Base-by-base conservation (phyloP, 2,113 vertebrate genomes). In the Ptychochromis oligacanthus region DNA sequence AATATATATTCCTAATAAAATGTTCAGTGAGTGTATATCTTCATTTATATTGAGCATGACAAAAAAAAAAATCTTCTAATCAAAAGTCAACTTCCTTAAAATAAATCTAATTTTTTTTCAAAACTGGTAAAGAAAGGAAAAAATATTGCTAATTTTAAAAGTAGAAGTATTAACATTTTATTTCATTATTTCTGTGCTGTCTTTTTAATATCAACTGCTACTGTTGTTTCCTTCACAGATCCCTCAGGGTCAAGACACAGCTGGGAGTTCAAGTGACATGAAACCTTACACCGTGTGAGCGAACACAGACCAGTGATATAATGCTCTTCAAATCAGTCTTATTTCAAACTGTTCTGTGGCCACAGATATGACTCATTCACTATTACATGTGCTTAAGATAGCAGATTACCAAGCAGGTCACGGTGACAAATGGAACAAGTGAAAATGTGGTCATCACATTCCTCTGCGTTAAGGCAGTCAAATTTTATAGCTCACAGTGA, bases 371-470 rank as follows among this genome's bases (percentile, higher is more conserved):
- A 90, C 84, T 90, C 55, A 91, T 87, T 82, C 38, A 87, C 86
- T 28, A 57, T 75, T 46, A 60, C n/a, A 59, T 64, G 38, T 79
- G 54, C 61, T 55, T 20, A 60, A 65, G 61, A 78, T 31, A 49
- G 56, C 28, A 85, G 72, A 75, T 78, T 86, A 46, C 83, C 67
- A 40, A 83, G n/a, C 85, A 86, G 88, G 92, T 93, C 91, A 92
- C 57, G 1, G 75, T 91, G 91, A 92, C 86, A 89, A 62, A 77
- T 59, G 80, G 56, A 83, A 83, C 74, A 40, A 79, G 24, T 31
- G 65, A 49, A 54, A 46, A 72, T 86, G 55, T 43, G 17, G 62
- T 83, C 80, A 67, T 88, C 79, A 82, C 36, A 28, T 89, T 87
- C 62, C n/a, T 77, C 22, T 38, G 57, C 38, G 75, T 87, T 18